Base-by-base conservation (phyloP, 2,888 invertebrate species). In the Chesias legatella region DNA sequence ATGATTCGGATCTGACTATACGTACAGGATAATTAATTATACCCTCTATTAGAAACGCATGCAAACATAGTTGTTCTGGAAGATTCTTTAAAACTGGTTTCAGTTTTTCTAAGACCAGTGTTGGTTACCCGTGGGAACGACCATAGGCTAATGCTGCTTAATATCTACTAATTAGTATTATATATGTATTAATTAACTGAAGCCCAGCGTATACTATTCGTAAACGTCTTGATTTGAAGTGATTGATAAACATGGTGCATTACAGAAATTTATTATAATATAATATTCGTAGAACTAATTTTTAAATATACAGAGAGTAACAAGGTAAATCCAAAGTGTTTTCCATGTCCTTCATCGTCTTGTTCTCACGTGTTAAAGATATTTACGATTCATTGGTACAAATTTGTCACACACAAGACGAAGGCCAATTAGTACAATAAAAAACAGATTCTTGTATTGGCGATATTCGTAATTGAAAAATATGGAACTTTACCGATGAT, bases 81-180 rank as follows among this genome's bases (percentile, higher is more conserved):
- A 61, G 65, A 62, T 67, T 62, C 66, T 68, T 62, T 47, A 33
- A 61, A 81, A 83, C 81, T 81, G 80, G 83, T 81, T 75, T 26
- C 43, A 57, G 59, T 79, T 81, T 81, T 81, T 79, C 73, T 74
- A 74, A 73, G 58, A 51, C 56, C 57, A 49, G 52, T 61, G 58
- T 51, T 27, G 37, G 49, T 53, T 56, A 60, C 55, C 48, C 76
- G 75, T 79, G 79, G 73, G 78, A 82, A 79, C 64, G 71, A 66
- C 65, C 52, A 48, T 56, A 48, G 53, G 53, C 55, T 52, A 51
- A 43, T 41, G 38, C 56, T 46, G 47, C 53, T 62, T 58, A 55
- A 59, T 62, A 58, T 58, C 54, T 57, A 59, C 63, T 69, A 63
- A 73, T 74, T 66, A 67, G 60, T 63, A 60, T 63, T 60, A 60